phyloP scores from a whole-genome alignment of 2,888 invertebrate genomes.

The Crioceris asparagi region DNA sequence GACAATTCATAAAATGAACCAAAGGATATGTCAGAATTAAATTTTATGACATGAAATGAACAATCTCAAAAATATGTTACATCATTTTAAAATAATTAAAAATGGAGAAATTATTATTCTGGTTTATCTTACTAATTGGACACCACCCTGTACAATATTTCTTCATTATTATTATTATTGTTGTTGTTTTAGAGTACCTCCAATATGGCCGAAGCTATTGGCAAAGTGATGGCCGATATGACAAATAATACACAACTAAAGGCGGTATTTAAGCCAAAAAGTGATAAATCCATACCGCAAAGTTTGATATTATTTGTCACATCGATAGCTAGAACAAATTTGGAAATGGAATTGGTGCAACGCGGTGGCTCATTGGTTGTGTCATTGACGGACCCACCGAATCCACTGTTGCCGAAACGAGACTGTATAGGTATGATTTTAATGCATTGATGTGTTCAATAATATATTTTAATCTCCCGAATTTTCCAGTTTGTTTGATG shows the following conservation, averaged over 20 bases:
- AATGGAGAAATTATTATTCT: no score
- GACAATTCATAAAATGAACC: no score
- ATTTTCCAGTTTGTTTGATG: no score
- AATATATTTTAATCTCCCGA: no score
- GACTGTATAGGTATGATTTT: conserved; percentile 65
- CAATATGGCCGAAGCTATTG: conserved; percentile 76
- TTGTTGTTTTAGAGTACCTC: conserved; percentile 47
- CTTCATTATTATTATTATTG: no score
- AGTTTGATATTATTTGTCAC: conserved; percentile 80
- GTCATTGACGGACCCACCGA: conserved; percentile 33
- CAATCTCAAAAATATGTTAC: no score
- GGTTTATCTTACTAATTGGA: no score
- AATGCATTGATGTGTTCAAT: no score
- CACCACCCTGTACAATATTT: no score
- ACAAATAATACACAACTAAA: conserved; percentile 77
- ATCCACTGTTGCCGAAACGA: conserved; percentile 61
- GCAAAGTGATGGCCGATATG: conserved; percentile 90
- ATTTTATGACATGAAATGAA: no score
- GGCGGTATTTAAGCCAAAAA: conserved; percentile 65
- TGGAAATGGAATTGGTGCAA: conserved; percentile 86
- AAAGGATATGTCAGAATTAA: no score
- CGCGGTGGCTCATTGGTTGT: conserved; percentile 66
- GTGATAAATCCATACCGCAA: conserved; percentile 51
- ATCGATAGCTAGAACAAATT: conserved; percentile 80
- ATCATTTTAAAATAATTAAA: no score